phyloP scores from a whole-genome alignment of 2,797 vertebrate genomes.

The Iguana delicatissima region DNA sequence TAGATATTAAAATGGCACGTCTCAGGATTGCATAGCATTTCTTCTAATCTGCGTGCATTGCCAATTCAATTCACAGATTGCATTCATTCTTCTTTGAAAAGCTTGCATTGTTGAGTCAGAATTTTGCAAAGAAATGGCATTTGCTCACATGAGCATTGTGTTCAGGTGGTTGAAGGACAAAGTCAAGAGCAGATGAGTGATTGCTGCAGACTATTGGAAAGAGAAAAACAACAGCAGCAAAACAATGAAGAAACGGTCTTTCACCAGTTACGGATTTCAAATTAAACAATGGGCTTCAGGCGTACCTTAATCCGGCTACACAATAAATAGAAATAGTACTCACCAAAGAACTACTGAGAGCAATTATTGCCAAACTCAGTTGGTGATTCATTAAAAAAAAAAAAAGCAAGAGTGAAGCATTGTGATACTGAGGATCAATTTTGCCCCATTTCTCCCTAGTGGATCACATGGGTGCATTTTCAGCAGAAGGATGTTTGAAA shows the following conservation, averaged over 20 bases:
- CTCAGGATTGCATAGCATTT: conserved; percentile 65
- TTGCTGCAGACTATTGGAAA: conserved; percentile 44
- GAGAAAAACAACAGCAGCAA: conserved; percentile 52
- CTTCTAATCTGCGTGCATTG: conserved; percentile 72
- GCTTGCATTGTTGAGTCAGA: conserved; percentile 73
- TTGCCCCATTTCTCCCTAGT: too few species aligned
- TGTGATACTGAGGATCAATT: too few species aligned
- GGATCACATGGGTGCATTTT: too few species aligned
- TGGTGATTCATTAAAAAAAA: not conserved
- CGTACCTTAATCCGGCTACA: not conserved
- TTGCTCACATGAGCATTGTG: conserved; percentile 62
- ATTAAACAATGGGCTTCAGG: not conserved
- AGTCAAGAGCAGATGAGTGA: conserved; percentile 68
- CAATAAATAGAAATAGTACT: conserved; percentile 45
- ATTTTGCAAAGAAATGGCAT: conserved; percentile 78
- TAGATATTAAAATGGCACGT: conserved; percentile 72
- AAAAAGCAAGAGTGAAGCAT: not conserved
- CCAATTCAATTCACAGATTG: conserved; percentile 74
- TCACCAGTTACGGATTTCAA: conserved; percentile 49
- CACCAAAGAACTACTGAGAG: not conserved
- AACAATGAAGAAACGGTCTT: conserved; percentile 19
- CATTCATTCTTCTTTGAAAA: conserved; percentile 77
- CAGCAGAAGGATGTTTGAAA: too few species aligned
- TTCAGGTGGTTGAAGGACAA: conserved; percentile 68
- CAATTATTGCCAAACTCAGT: not conserved